These are phyloP conservation scores for Leptosomus discolor DNA, from an alignment of 2,113 vertebrate species.

Conservation along the genomic window DNA sequence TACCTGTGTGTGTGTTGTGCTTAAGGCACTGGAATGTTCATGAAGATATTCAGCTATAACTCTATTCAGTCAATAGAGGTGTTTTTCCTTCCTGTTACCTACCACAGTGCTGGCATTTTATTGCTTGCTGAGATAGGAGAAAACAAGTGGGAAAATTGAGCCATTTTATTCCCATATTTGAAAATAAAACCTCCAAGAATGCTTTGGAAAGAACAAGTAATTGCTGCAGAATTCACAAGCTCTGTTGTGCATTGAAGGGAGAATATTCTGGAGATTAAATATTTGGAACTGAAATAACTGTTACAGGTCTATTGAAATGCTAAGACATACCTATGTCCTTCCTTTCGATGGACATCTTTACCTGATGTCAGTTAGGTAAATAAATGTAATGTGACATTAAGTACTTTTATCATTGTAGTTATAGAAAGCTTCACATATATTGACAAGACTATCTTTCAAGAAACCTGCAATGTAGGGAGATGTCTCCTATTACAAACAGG, in stretches of 20 bases:
- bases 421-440: not conserved
- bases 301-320: constrained; percentile 18
- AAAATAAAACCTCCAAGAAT: constrained; percentile 61
- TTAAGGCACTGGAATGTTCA: constrained; percentile 29
- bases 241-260: constrained; percentile 17
- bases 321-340: not conserved
- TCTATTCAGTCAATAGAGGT: constrained; percentile 56
- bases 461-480: not conserved
- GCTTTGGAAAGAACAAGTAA: constrained; percentile 59
- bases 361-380: not conserved
- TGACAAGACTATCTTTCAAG: not conserved
- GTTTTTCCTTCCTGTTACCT: constrained; percentile 63
- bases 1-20: constrained; percentile 43
- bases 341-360: not conserved
- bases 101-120: constrained; percentile 64
- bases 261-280: constrained; percentile 52
- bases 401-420: not conserved
- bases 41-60: constrained; percentile 59
- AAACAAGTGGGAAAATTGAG: constrained; percentile 62
- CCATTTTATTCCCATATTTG: constrained; percentile 64
- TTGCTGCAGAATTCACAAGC: constrained; percentile 45
- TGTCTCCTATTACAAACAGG: not conserved
- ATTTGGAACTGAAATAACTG: constrained; percentile 49
- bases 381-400: not conserved
- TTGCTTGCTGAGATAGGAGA: constrained; percentile 61